phyloP scores from a whole-genome alignment of 2,113 vertebrate species.

The Harpagus bidentatus region DNA sequence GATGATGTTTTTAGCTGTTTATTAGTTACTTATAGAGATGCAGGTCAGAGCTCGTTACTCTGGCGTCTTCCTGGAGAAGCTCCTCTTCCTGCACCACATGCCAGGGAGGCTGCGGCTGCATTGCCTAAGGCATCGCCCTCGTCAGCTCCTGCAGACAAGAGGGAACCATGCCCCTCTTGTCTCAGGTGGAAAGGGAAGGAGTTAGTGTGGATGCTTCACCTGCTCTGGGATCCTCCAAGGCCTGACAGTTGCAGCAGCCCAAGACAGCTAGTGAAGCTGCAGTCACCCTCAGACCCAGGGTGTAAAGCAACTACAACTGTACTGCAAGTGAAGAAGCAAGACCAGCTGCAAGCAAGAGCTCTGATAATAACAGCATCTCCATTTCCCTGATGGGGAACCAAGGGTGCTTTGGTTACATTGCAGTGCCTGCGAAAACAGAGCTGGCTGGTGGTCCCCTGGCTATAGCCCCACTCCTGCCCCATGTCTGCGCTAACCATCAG shows the following conservation, averaged over 20 bases:
- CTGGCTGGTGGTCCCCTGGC: neutral
- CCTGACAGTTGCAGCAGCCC: neutral
- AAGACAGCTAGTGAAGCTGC: neutral
- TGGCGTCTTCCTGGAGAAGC: neutral
- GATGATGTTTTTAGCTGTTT: neutral
- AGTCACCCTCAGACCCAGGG: neutral
- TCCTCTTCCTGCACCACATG: slow-evolving; percentile 19
- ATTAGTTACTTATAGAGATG: neutral
- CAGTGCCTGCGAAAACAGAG: neutral
- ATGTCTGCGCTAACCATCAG: neutral
- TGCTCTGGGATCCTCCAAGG: neutral
- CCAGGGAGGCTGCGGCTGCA: neutral
- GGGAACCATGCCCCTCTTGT: neutral
- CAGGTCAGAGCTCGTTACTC: slow-evolving; percentile 22
- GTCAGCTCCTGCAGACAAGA: neutral
- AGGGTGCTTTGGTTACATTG: neutral
- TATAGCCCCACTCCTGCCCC: neutral
- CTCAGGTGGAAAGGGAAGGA: neutral
- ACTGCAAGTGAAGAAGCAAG: neutral
- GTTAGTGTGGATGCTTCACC: neutral
- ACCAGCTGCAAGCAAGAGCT: neutral
- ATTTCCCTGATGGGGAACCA: neutral
- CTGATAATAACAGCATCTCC: neutral
- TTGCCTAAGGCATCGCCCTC: neutral
- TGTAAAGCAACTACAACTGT: neutral